Conservation (phyloP, 2,797 vertebrate genomes). For the Zenarchopterus dispar region DNA sequence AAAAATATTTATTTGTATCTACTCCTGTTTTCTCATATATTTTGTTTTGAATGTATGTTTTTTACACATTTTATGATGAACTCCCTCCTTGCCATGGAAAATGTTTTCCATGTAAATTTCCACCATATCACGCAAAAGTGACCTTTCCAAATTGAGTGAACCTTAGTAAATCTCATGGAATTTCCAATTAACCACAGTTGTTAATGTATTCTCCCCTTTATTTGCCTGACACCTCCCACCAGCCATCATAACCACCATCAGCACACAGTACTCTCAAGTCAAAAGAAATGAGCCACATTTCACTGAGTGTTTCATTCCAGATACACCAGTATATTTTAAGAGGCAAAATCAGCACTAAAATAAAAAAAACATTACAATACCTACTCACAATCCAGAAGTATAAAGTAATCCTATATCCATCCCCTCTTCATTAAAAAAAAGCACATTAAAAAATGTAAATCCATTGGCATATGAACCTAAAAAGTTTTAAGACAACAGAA, state of each 20-base stretch:
- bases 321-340: too few species aligned
- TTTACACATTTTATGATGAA: neutral
- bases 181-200: conserved; percentile 61
- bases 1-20: conserved; percentile 3
- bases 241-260: neutral
- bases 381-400: too few species aligned
- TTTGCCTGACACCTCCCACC: conserved; percentile 5
- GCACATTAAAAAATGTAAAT: too few species aligned
- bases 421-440: too few species aligned
- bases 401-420: too few species aligned
- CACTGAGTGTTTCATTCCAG: too few species aligned
- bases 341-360: too few species aligned
- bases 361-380: too few species aligned
- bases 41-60: neutral
- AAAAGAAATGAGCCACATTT: too few species aligned
- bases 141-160: conserved; percentile 52
- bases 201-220: conserved; percentile 18
- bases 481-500: too few species aligned
- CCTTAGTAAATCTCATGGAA: conserved; percentile 51
- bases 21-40: conserved; percentile 1
- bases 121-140: conserved; percentile 50
- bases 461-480: too few species aligned
- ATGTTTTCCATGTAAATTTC: conserved; percentile 33
- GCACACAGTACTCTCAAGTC: neutral
- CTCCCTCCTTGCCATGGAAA: neutral